Conservation (phyloP, 2,888 invertebrate species). For the Hetaerina titia region DNA sequence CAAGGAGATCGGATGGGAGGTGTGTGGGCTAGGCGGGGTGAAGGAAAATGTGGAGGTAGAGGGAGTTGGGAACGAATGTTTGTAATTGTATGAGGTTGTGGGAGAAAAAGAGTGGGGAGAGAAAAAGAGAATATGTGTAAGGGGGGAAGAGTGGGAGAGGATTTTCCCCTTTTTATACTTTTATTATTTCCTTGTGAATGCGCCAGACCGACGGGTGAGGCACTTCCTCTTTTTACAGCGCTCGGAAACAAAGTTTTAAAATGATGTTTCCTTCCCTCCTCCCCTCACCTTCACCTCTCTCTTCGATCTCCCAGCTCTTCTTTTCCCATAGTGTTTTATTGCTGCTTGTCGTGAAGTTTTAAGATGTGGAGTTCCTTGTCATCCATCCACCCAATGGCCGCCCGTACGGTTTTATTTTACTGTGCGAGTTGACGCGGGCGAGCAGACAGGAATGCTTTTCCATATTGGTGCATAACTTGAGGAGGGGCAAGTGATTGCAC, state of each 20-base stretch:
- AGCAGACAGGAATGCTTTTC: not conserved
- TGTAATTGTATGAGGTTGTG: not conserved
- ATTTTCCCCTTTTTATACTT: not conserved
- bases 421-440: not conserved
- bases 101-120: not conserved
- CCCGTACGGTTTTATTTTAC: not conserved
- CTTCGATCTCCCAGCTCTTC: not conserved
- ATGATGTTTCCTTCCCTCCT: constrained; percentile 13
- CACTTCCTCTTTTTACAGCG: constrained; percentile 28
- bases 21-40: not conserved
- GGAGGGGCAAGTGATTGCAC: no score
- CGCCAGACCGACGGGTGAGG: not conserved
- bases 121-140: not conserved
- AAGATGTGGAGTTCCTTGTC: not conserved
- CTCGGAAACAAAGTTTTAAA: constrained; percentile 37
- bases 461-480: not conserved
- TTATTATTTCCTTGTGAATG: not conserved
- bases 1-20: not conserved
- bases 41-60: not conserved
- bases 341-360: not conserved
- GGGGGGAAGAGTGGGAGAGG: not conserved
- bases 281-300: not conserved
- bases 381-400: not conserved
- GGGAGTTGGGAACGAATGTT: not conserved
- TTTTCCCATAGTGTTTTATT: constrained; percentile 30